Base-by-base conservation (phyloP, 2,797 vertebrate species). In the Halcyon chelicuti region DNA sequence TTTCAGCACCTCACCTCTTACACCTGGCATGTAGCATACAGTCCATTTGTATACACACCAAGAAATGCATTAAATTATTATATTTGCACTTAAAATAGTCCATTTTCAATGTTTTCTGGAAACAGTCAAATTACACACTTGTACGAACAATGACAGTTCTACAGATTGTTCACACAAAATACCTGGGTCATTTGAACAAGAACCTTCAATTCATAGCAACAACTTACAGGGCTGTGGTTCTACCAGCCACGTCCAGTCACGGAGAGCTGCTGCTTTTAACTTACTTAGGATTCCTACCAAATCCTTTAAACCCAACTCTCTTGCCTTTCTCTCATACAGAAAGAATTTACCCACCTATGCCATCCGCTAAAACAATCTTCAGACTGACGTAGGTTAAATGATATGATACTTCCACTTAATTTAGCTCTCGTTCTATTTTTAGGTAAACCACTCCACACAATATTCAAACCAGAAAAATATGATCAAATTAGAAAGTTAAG, bases 371-470 rank as follows among this genome's bases (percentile, higher is more conserved):
- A 85, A 73, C 33, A 86, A 35, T 40, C 65, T 74, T 88, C 68
- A 78, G 57, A 46, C 44, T 66, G 70, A 88, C 84, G 79, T 60
- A 84, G 63, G 63, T 82, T 81, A 77, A 85, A 91, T 58, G 21
- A 80, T 52, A 78, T 12, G 29, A 83, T 70, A 60, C 44, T 86
- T 91, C 58, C 58, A 75, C 47, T 78, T 90, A 58, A 86, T 79
- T 92, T 85, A 93, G 85, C 46, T 91, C 84, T 76, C 74, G 8
- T 76, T 86, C 86, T 82, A 79, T 88, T 95, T 91, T 94, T 74
- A 89, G 57, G 40, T 68, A 95, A 91, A 89, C n/a, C 65, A 93
- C 61, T 86, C 88, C 94, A 93, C 80, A 71, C 89, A 94, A 83
- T 80, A 95, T 81, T 91, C 68, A 93, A 89, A 86, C 67, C n/a